Base-by-base conservation (phyloP, 2,113 vertebrate species). In the Nettapus auritus region DNA sequence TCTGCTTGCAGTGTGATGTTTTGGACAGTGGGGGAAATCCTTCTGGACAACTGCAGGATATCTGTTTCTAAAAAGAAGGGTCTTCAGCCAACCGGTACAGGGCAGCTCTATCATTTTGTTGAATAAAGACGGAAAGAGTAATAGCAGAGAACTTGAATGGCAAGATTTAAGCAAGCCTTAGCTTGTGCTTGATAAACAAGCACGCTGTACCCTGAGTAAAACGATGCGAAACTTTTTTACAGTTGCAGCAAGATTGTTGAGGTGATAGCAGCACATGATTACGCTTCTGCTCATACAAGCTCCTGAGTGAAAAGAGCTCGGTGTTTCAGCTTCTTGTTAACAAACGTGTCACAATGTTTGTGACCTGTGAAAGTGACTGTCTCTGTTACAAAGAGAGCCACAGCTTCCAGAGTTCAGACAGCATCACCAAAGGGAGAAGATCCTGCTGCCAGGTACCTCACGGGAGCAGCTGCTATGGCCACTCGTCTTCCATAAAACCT, bases 131-230 rank as follows among this genome's bases (percentile, higher is more conserved):
- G 73, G 71, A 90, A 97, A 95, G 78, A 82, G 90, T 96, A 96
- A 91, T n/a, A 89, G 82, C 25, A 4, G 50, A 86, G 89, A 97
- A 98, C 97, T 88, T 87, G 97, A 97, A 94, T 79, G 94, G 94
- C 96, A 59, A 69, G 96, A 95, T 94, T 97, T 88, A 89, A 97
- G 97, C 98, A 96, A 96, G 98, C 95, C 96, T 93, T 97, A 92
- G 96, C 97, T 96, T 93, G 97, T 60, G 90, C 93, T 90, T 87
- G 93, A 97, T 96, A 97, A 97, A 97, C 97, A 97, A 97, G 92
- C 60, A 36, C 2, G 14, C 87, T 71, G 71, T 96, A 97, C 95
- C 90, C 94, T 97, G 97, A 98, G 97, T 93, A 98, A 97, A 98
- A 97, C 86, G 91, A 97, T 93, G 96, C 86, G 87, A 96, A 97